phyloP scores from a whole-genome alignment of 1,140 invertebrate genomes.

The Venustaconcha ellipsiformis region DNA sequence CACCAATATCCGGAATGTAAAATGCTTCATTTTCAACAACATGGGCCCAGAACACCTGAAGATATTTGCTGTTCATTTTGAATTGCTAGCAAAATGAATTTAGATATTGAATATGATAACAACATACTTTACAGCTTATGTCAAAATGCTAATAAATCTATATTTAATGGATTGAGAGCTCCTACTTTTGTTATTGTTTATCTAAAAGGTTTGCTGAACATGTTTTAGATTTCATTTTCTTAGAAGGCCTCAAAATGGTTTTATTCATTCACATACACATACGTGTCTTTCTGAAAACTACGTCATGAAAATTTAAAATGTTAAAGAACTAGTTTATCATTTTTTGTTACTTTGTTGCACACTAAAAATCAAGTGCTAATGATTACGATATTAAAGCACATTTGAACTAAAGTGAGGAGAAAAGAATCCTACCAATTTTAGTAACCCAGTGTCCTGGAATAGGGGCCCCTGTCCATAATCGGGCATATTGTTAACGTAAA shows the following conservation, averaged over 20 bases:
- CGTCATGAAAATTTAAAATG: slow-evolving; percentile 26
- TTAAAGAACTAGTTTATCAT: slow-evolving; percentile 32
- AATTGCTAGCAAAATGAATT: too few species aligned
- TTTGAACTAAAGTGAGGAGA: background rate
- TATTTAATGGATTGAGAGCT: too few species aligned
- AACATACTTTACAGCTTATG: too few species aligned
- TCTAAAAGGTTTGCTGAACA: background rate
- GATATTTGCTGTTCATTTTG: background rate
- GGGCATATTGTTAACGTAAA: slow-evolving; percentile 53
- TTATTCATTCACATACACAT: slow-evolving; percentile 8
- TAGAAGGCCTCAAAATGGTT: slow-evolving; percentile 34
- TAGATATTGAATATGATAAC: too few species aligned
- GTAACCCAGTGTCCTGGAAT: slow-evolving; percentile 39
- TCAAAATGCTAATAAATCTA: too few species aligned
- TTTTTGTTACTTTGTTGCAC: slow-evolving; percentile 27
- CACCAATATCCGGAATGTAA: slow-evolving; percentile 22
- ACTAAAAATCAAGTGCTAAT: background rate
- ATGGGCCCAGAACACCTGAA: slow-evolving; percentile 32
- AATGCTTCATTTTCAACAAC: slow-evolving; percentile 13
- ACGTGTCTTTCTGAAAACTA: slow-evolving; percentile 26
- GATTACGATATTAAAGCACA: background rate
- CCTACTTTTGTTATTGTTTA: too few species aligned
- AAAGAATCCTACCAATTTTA: slow-evolving; percentile 42
- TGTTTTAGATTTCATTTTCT: slow-evolving; percentile 21
- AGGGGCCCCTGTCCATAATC: slow-evolving; percentile 49